Conservation (phyloP, 2,113 vertebrate genomes). For the Bos indicus region DNA sequence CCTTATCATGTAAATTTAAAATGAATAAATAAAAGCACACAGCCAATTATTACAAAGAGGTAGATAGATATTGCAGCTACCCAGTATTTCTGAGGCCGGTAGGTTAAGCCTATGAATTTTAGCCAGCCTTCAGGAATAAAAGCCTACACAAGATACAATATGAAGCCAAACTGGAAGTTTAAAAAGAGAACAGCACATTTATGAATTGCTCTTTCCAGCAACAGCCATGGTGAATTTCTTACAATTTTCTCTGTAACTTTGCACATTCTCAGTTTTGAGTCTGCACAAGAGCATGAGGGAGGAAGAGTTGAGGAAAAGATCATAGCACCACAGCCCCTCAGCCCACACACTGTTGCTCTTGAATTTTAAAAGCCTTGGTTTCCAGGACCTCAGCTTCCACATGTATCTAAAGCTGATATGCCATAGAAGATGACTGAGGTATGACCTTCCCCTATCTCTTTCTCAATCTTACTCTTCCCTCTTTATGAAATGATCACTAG, state of each 20-base stretch:
- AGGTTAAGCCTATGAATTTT: not conserved
- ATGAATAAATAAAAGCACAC: not conserved
- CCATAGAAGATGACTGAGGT: not conserved
- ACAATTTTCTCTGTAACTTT: not conserved
- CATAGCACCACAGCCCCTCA: not conserved
- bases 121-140: not conserved
- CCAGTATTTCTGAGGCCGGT: not conserved
- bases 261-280: not conserved
- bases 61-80: not conserved
- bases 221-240: not conserved
- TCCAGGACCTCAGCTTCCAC: not conserved
- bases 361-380: not conserved
- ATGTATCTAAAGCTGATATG: not conserved
- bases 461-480: not conserved
- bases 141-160: not conserved
- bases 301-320: not conserved
- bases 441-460: not conserved
- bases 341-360: not conserved
- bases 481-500: not conserved
- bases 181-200: not conserved
- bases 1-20: not conserved
- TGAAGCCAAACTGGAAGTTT: not conserved
- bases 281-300: not conserved
- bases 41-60: not conserved
- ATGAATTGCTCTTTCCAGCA: not conserved